These are phyloP conservation scores for Melierax canorus DNA, from an alignment of 2,113 vertebrate genomes.

Conservation along the genomic window DNA sequence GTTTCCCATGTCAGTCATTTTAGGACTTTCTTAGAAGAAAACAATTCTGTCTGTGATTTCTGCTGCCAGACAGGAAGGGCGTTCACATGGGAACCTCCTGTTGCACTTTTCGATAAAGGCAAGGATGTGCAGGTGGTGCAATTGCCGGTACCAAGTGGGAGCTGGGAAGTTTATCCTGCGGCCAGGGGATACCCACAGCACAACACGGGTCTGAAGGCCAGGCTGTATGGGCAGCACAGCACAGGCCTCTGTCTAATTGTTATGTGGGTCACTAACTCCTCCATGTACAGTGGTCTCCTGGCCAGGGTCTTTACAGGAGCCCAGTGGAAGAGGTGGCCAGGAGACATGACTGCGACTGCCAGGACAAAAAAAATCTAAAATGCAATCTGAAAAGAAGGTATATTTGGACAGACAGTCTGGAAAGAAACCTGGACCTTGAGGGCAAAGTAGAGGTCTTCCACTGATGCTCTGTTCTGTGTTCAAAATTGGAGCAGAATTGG, in stretches of 20 bases:
- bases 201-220: not conserved
- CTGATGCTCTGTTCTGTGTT: not conserved
- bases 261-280: not conserved
- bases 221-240: not conserved
- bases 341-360: not conserved
- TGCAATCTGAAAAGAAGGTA: not conserved
- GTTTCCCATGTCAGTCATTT: not conserved
- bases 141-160: not conserved
- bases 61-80: not conserved
- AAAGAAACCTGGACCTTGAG: not conserved
- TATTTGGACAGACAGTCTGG: not conserved
- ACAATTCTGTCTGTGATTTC: not conserved
- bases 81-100: not conserved
- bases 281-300: not conserved
- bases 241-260: not conserved
- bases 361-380: not conserved
- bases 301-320: not conserved
- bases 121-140: not conserved
- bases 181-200: not conserved
- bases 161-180: accelerated
- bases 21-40: not conserved
- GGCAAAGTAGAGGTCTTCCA: not conserved
- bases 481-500: not conserved
- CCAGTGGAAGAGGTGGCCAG: not conserved
- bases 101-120: not conserved